A percentile compares a stretch with the other conserved stretches of the same genome.
phyloP scores from a whole-genome alignment of 2,797 vertebrate species.

The Hypotaenidia philippensis region DNA sequence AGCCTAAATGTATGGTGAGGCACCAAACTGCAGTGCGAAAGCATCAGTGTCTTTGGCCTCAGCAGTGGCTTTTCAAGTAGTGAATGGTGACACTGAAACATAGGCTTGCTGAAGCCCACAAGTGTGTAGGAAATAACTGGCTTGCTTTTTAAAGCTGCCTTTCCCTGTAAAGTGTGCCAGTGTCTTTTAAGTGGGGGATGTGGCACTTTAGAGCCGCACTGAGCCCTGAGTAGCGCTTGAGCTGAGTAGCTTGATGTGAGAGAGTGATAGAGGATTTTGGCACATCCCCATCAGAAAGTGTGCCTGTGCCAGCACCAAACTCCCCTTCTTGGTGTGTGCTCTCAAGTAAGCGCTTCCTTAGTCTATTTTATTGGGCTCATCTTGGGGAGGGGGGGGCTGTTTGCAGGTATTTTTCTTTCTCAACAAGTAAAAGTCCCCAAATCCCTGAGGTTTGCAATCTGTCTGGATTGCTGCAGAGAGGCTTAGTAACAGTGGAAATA shows the following conservation, averaged over 20 bases:
- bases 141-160: neutral
- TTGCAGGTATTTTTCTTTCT: neutral
- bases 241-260: neutral
- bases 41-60: no score
- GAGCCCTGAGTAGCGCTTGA: neutral
- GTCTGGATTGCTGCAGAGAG: neutral
- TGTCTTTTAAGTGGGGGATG: neutral
- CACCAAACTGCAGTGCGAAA: no score
- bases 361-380: neutral
- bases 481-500: neutral
- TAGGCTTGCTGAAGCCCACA: neutral
- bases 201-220: neutral
- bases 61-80: neutral
- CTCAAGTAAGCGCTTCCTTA: neutral
- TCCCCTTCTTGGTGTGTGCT: neutral
- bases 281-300: neutral
- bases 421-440: neutral
- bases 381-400: rapidly evolving
- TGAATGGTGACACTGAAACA: neutral
- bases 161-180: neutral
- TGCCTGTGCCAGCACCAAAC: neutral
- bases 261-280: neutral
- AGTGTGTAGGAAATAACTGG: neutral
- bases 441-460: neutral
- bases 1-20: neutral